Conservation (phyloP, 2,113 vertebrate genomes). For the Platysteira castanea region DNA sequence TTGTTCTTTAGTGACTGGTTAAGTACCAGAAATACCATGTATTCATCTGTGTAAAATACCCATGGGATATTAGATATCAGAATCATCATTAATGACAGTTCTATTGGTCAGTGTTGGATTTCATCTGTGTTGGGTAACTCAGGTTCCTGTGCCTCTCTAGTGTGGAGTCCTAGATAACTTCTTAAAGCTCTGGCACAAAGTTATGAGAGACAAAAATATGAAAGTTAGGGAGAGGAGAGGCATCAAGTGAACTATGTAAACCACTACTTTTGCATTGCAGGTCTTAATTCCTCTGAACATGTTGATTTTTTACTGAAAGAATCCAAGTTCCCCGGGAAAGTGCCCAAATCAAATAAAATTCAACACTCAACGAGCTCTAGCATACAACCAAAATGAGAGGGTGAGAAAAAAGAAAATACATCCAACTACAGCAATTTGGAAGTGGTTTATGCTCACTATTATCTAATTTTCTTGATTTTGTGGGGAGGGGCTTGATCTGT, state of each 20-base stretch:
- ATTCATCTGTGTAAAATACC: background rate
- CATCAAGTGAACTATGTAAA: background rate
- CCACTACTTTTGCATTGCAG: background rate
- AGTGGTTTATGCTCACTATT: background rate
- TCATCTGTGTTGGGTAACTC: background rate
- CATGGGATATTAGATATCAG: background rate
- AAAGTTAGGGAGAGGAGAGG: background rate
- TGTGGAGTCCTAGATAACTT: background rate
- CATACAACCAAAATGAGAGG: background rate
- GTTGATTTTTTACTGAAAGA: background rate
- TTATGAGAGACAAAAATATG: background rate
- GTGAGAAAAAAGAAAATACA: background rate
- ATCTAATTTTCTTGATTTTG: background rate
- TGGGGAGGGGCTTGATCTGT: background rate
- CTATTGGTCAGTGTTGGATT: background rate
- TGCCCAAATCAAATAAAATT: background rate
- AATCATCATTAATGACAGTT: background rate
- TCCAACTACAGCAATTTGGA: background rate
- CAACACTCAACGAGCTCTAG: background rate
- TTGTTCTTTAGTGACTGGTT: background rate
- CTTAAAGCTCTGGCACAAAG: background rate
- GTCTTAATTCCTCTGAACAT: background rate
- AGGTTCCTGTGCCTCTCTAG: rapidly evolving
- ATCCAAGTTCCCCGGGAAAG: background rate
- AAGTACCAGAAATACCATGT: background rate